These are phyloP conservation scores for Enhydra lutris DNA, from an alignment of 2,113 vertebrate genomes.

Conservation along the genomic window DNA sequence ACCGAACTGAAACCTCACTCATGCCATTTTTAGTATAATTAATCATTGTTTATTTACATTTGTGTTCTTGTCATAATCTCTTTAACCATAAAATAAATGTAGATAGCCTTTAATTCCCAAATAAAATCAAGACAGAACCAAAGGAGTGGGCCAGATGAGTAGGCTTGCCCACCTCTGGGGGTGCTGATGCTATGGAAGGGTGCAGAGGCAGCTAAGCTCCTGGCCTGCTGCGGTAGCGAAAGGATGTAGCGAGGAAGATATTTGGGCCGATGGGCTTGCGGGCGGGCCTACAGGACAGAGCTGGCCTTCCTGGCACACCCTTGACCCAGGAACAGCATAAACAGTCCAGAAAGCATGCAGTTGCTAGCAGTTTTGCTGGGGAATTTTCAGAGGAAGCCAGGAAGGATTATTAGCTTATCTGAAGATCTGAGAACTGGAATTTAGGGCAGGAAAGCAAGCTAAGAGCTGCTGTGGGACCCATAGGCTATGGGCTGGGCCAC, in stretches of 20 bases:
- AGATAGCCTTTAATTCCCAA: neutral
- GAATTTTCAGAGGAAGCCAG: neutral
- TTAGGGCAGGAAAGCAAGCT: neutral
- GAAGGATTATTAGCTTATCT: neutral
- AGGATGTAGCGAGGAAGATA: neutral
- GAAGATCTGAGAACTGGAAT: neutral
- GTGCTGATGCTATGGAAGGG: neutral
- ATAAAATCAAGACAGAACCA: neutral
- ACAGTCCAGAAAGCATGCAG: neutral
- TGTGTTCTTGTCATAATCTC: neutral
- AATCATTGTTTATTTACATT: neutral
- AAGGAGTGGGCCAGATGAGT: neutral
- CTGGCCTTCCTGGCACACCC: neutral
- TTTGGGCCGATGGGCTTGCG: neutral
- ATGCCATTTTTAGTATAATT: neutral
- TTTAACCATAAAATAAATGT: neutral
- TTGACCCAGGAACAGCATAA: neutral
- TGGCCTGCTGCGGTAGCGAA: neutral
- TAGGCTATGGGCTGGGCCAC: neutral
- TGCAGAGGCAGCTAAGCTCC: neutral
- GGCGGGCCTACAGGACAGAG: neutral
- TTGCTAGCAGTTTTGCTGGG: neutral
- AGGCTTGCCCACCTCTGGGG: neutral
- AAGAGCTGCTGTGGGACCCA: neutral
- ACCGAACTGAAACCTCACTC: neutral